Percentiles rank a stretch among this genome's conserved stretches.
Conservation (phyloP, 2,888 invertebrate genomes). For the Podabrus alpinus region DNA sequence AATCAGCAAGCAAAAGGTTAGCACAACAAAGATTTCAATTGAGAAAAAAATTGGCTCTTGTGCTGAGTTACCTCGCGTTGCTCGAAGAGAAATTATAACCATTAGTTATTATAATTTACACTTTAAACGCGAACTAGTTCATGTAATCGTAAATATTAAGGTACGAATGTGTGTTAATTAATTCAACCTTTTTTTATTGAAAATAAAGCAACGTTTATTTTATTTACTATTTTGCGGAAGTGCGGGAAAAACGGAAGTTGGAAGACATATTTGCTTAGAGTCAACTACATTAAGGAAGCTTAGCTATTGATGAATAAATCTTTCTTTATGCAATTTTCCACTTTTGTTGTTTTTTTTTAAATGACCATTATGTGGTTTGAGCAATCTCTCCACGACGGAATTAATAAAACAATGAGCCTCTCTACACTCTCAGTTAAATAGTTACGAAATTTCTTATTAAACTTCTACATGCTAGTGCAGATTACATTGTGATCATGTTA, state of each 20-base stretch:
- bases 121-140: neutral
- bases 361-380: neutral
- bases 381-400: neutral
- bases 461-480: slow-evolving; percentile 2
- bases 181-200: neutral
- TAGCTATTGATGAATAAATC: neutral
- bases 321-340: neutral
- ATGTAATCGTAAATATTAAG: neutral
- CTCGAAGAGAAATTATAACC: neutral
- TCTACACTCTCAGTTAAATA: neutral
- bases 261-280: neutral
- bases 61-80: neutral
- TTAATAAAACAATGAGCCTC: neutral
- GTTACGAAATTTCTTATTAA: neutral
- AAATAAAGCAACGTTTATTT: neutral
- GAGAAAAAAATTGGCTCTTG: neutral
- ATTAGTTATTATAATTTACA: neutral
- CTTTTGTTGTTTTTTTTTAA: neutral
- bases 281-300: neutral
- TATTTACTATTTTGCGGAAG: neutral
- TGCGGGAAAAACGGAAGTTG: neutral
- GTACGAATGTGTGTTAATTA: neutral
- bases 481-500: slow-evolving; percentile 16
- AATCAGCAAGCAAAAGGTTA: neutral
- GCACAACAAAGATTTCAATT: neutral